Evolutionary conservation across 2,113 vertebrate species (phyloP).

Genomic region (Ovis canadensis): DNA sequence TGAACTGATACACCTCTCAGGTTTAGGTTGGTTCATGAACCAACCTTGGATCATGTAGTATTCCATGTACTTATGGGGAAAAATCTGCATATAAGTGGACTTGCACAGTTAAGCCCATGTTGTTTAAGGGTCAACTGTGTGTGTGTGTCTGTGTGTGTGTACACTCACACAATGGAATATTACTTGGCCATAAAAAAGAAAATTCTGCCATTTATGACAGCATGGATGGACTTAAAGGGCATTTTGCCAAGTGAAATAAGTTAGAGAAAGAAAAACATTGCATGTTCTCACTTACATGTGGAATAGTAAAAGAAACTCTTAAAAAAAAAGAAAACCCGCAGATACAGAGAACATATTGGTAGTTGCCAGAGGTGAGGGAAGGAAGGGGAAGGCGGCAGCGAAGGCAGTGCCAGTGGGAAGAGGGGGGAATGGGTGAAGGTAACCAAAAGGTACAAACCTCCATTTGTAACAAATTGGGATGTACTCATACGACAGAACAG

Average conservation of each 20-base stretch:
- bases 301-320: neutral
- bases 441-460: neutral
- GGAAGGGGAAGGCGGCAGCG: neutral
- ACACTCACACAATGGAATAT: neutral
- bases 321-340: neutral
- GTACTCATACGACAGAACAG: neutral
- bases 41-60: neutral
- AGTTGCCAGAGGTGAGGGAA: neutral
- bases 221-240: neutral
- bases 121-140: neutral
- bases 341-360: neutral
- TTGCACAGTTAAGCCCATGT: neutral
- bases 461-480: neutral
- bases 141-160: neutral
- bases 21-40: neutral
- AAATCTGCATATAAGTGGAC: neutral
- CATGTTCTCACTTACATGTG: neutral
- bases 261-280: neutral
- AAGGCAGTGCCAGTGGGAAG: neutral
- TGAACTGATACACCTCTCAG: neutral
- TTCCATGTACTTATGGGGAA: neutral
- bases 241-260: neutral
- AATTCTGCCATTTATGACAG: neutral
- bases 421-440: neutral
- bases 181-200: neutral